Evolutionary conservation across 2,888 invertebrate species (phyloP), one percentile per base, ranked within the genome.

Genomic region (Trichacis sp.): DNA sequence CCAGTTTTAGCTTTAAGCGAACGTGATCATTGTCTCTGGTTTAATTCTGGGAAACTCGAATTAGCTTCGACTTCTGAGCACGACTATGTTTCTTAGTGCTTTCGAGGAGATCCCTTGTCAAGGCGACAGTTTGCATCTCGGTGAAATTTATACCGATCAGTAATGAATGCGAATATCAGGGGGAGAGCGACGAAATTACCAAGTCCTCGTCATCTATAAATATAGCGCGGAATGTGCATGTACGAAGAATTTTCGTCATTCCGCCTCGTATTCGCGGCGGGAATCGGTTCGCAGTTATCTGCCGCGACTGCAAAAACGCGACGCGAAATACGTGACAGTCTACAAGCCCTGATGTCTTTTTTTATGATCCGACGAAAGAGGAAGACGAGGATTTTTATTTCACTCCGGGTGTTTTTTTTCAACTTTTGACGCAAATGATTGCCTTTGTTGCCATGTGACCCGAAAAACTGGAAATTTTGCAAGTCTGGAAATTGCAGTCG

Each of bases 311-410:
- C 52, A 33, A 49, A 33, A 49, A 24, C 18, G 58, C 45, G 42
- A 11, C 47, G 45, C 62, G 24, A 55, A 56, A 50, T 30, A 40
- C 52, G 43, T 50, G 63, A 58, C 57, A 14, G 53, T 40, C 54
- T 30, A 3, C 18, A 33, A 36, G 48, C 45, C 53, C 56, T 48
- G n/a, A n/a, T 19, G 40, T 3, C 24, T 54, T 63, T 64, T 64
- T 64, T 57, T 57, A 64, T 36, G 63, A 64, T 30, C 49, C 50
- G 54, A 17, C 54, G 50, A 58, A 58, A 64, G 50, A 50, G 54
- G 46, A 43, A 29, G 12, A 14, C 29, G n/a, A 46, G 18, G 8
- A 8, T 24, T 24, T 24, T 24, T 24, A 14, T 24, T 8, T 3
- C 46, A 14, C 24, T 24, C 18, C n/a, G 19, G 5, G n/a, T 5